phyloP scores from a whole-genome alignment of 2,113 vertebrate genomes.

The Chunga burmeisteri region DNA sequence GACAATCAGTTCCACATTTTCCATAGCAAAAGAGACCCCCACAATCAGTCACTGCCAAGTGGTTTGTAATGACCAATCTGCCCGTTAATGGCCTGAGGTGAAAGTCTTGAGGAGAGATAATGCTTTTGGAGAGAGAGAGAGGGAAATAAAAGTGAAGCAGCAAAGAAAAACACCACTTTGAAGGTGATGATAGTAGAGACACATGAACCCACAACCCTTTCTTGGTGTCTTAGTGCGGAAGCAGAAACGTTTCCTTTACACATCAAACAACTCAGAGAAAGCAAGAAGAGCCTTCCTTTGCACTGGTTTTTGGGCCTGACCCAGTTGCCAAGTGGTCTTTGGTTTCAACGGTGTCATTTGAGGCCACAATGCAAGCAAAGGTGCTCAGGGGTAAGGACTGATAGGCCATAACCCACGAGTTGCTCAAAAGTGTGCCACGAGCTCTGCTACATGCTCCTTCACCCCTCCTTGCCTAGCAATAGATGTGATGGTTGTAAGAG shows the following conservation, averaged over 20 bases:
- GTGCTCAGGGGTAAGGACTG: background rate
- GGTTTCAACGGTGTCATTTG: background rate
- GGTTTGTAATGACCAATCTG: conserved; percentile 60
- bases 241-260: conserved; percentile 3
- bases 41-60: conserved; percentile 75
- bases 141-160: background rate
- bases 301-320: background rate
- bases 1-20: conserved; percentile 72
- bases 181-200: background rate
- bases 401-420: background rate
- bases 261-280: background rate
- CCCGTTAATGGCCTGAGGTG: conserved; percentile 56
- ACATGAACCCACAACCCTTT: background rate
- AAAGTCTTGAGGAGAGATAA: background rate
- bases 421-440: background rate
- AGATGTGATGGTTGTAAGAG: background rate
- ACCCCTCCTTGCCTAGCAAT: background rate
- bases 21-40: background rate
- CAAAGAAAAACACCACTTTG: background rate
- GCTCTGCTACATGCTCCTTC: background rate
- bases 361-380: background rate
- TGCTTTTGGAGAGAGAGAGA: background rate
- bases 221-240: background rate
- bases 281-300: background rate
- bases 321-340: background rate